Base-by-base conservation (phyloP, 2,113 vertebrate genomes). In the Falcunculus frontatus region DNA sequence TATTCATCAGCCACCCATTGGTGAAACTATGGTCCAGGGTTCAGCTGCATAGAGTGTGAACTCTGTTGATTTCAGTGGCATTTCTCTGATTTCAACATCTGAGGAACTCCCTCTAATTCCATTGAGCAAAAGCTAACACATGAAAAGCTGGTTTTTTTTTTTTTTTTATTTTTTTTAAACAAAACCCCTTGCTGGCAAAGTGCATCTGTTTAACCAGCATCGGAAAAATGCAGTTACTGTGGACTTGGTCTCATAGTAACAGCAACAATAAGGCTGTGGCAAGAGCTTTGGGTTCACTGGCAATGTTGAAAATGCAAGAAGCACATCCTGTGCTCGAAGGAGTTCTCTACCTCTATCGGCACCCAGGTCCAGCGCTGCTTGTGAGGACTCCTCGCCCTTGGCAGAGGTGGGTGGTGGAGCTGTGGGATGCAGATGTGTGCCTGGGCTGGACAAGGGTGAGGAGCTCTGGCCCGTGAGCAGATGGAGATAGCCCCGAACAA, bases 151-250 rank as follows among this genome's bases (percentile, higher is more conserved):
- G 0, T 16, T 52, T 39, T 13, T 21, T 26, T 14, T 8, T 3
- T 21, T 14, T 6, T 42, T 33, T n/a, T n/a, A n/a, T n/a, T 53
- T 30, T 32, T 70, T 30, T 14, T 3, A 37, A 76, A 35, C 39
- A 32, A 91, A 90, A 90, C 32, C 39, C 20, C 35, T 74, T 88
- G 16, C 64, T 95, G 94, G 86, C 75, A 67, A 95, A 93, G 42
- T 29, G 33, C 17, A 63, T 95, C 47, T 74, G 46, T 88, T 90
- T 70, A 93, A 88, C 72, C 65, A 87, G n/a, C 74, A 67, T 3
- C 7, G 68, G 90, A 95, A 96, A 97, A 95, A 91, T 77, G 59
- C 59, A 67, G 89, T 95, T 96, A 91, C 90, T 95, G 95, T 97
- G 78, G 75, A 63, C 90, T 91, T 83, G 86, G 84, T 96, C 67